Percentiles rank a stretch among this genome's conserved stretches.
phyloP scores from a whole-genome alignment of 1,140 invertebrate genomes.

The Lineus longissimus region DNA sequence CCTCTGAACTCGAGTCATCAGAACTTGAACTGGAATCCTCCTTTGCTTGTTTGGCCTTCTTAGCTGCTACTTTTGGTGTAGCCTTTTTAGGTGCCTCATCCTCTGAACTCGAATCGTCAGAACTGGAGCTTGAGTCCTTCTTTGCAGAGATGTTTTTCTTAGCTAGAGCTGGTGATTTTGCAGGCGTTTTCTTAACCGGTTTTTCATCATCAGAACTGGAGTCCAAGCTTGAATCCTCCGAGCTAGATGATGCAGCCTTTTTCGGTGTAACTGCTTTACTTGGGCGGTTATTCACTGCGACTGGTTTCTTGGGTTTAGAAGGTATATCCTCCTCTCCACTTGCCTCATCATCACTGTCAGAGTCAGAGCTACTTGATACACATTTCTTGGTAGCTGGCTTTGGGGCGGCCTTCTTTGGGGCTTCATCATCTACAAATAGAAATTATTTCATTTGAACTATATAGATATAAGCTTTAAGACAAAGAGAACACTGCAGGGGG shows the following conservation, averaged over 20 bases:
- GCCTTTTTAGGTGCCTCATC: neutral
- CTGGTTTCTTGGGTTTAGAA: too few species aligned
- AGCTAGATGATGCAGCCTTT: neutral
- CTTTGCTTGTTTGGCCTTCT: neutral
- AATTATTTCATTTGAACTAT: too few species aligned
- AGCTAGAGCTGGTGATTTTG: too few species aligned
- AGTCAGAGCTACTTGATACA: neutral
- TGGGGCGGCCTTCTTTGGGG: too few species aligned
- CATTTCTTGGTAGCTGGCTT: neutral
- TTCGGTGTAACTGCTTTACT: neutral
- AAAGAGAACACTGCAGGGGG: too few species aligned
- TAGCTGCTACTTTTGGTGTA: neutral
- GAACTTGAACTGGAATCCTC: neutral
- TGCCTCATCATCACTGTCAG: neutral
- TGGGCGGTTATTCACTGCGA: neutral
- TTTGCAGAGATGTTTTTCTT: neutral
- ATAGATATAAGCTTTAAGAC: too few species aligned
- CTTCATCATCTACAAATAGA: too few species aligned
- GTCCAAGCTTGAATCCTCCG: neutral
- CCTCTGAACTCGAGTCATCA: conserved; percentile 1
- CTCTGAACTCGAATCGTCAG: neutral
- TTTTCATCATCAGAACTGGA: conserved; percentile 5
- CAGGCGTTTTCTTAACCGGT: too few species aligned
- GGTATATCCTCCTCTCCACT: neutral
- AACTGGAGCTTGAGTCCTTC: neutral